Evolutionary conservation across 2,113 vertebrate genomes (phyloP).

Genomic region (Thomomys bottae): DNA sequence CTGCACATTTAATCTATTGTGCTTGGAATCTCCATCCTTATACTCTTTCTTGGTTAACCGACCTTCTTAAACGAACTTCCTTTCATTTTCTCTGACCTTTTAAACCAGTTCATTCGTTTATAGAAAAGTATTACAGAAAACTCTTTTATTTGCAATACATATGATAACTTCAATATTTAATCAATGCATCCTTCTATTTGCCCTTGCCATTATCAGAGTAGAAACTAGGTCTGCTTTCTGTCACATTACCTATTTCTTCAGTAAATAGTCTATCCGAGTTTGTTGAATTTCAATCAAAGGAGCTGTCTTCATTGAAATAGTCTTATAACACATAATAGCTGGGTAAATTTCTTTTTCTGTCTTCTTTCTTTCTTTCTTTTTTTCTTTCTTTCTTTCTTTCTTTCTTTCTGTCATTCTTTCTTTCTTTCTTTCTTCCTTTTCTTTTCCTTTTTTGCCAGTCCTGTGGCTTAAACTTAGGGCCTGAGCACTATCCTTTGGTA

Average conservation of each 20-base stretch:
- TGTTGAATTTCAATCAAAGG: background rate
- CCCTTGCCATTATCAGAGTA: background rate
- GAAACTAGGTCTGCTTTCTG: background rate
- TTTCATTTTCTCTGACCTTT: background rate
- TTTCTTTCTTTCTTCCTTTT: too few relatives aligned
- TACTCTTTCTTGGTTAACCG: background rate
- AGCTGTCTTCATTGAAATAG: background rate
- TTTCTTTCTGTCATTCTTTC: too few relatives aligned
- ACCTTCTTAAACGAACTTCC: background rate
- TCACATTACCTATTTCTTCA: fast-evolving
- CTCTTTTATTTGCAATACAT: background rate
- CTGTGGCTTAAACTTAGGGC: too few relatives aligned
- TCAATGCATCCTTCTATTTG: background rate
- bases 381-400: too few relatives aligned
- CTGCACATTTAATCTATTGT: background rate
- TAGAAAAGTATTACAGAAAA: background rate
- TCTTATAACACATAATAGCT: background rate
- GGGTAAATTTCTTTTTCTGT: background rate
- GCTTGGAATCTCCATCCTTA: background rate
- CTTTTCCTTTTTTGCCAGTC: too few relatives aligned
- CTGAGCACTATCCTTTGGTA: too few relatives aligned
- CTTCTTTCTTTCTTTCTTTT: too few relatives aligned
- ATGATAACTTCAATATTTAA: background rate
- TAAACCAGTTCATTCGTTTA: background rate
- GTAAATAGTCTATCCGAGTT: background rate